Percentiles rank a stretch among this genome's conserved stretches.
These are phyloP conservation scores for Luperina testacea DNA, from an alignment of 2,888 invertebrate species.

Conservation along the genomic window DNA sequence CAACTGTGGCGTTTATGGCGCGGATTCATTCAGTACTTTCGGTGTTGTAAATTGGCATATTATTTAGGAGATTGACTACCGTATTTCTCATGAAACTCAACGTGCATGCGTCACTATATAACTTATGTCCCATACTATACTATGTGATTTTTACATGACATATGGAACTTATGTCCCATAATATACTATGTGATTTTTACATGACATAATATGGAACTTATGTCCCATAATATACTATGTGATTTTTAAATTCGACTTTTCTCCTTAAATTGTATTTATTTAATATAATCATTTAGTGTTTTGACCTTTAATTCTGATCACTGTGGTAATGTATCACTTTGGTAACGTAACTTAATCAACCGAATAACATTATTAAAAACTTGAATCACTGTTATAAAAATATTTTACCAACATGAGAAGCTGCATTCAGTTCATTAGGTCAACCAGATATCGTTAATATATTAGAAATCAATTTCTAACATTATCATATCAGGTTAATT, in stretches of 20 bases:
- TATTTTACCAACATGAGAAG: conserved; percentile 6
- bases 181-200: not conserved
- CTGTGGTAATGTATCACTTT: not conserved
- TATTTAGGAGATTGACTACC: conserved; percentile 18
- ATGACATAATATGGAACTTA: too few species aligned
- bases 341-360: not conserved
- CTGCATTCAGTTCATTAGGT: conserved; percentile 33
- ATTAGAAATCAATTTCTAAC: conserved; percentile 37
- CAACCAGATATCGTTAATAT: conserved; percentile 28
- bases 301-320: not conserved
- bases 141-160: not conserved
- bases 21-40: conserved; percentile 36
- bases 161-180: not conserved
- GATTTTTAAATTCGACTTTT: not conserved
- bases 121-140: not conserved
- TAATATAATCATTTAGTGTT: not conserved
- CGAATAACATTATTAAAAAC: not conserved
- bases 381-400: not conserved
- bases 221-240: not conserved
- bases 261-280: not conserved
- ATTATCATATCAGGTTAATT: conserved; percentile 52
- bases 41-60: conserved; percentile 15
- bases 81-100: not conserved
- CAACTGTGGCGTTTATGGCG: conserved; percentile 6
- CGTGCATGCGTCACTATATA: not conserved